Evolutionary conservation across 1,140 invertebrate genomes (phyloP).

Genomic region (Penaeus japonicus): DNA sequence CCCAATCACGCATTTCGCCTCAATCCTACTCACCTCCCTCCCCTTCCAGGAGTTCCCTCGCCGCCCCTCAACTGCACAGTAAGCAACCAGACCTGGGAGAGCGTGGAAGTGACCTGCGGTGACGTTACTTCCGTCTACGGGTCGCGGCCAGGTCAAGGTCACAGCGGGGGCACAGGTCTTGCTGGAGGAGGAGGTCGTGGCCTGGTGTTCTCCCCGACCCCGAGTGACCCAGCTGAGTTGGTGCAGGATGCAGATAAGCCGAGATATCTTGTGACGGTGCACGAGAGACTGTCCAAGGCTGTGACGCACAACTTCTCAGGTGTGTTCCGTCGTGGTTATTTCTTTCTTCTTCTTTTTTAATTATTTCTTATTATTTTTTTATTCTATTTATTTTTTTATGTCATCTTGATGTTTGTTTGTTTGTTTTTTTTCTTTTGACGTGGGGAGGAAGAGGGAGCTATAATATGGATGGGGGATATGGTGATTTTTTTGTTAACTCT

Average conservation of each 20-base stretch:
- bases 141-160: background rate
- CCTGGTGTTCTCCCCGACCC: background rate
- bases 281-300: conserved; percentile 18
- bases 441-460: too few species aligned
- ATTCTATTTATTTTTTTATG: too few species aligned
- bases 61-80: conserved; percentile 46
- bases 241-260: conserved; percentile 43
- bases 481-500: too few species aligned
- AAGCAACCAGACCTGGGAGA: conserved; percentile 48
- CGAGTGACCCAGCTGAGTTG: conserved; percentile 26
- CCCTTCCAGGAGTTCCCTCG: conserved; percentile 18
- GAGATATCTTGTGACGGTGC: conserved; percentile 44
- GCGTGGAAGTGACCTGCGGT: conserved; percentile 41
- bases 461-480: too few species aligned
- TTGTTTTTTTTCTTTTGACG: too few species aligned
- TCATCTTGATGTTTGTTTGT: too few species aligned
- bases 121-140: background rate
- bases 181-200: background rate
- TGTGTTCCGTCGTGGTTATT: background rate
- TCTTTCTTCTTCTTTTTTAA: background rate
- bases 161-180: background rate
- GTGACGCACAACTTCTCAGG: conserved; percentile 38
- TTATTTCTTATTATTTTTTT: too few species aligned
- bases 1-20: too few species aligned
- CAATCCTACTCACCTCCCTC: background rate